Conservation (phyloP, 1,140 invertebrate species). For the Babylonia areolata region DNA sequence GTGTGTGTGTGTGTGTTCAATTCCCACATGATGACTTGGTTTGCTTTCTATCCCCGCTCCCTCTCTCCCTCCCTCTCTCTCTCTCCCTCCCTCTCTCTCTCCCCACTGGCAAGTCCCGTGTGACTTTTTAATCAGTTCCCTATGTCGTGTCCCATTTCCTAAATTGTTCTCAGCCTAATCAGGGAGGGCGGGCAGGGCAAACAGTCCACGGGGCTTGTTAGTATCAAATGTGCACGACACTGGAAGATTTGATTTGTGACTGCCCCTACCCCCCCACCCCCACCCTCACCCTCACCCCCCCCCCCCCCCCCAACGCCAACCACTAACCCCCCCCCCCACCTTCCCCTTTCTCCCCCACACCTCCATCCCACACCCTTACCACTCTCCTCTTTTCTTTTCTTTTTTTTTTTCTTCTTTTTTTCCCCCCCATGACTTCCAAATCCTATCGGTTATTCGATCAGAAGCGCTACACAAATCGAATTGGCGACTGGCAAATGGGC, state of each 20-base stretch:
- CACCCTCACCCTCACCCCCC: not conserved
- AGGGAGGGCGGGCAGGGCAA: not conserved
- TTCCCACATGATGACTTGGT: no score
- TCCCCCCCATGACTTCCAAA: no score
- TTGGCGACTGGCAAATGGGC: not conserved
- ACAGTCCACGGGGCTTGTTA: slow-evolving; percentile 25
- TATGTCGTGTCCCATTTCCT: slow-evolving; percentile 2
- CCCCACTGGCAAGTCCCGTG: not conserved
- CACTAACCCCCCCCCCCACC: not conserved
- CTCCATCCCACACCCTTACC: not conserved
- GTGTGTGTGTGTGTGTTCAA: no score
- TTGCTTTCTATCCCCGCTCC: no score
- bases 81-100: no score
- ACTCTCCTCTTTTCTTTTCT: not conserved
- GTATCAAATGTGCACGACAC: slow-evolving; percentile 15
- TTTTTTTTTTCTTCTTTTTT: not conserved
- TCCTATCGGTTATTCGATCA: slow-evolving; percentile 7
- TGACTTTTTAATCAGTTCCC: slow-evolving; percentile 37
- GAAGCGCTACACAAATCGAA: not conserved
- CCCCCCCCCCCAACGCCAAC: not conserved
- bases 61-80: no score
- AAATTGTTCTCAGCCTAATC: slow-evolving; percentile 38
- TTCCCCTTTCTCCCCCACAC: not conserved
- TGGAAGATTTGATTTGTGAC: slow-evolving; percentile 37
- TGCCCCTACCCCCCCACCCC: not conserved